Base-by-base conservation (phyloP, 2,797 vertebrate genomes). In the Chelon labrosus region DNA sequence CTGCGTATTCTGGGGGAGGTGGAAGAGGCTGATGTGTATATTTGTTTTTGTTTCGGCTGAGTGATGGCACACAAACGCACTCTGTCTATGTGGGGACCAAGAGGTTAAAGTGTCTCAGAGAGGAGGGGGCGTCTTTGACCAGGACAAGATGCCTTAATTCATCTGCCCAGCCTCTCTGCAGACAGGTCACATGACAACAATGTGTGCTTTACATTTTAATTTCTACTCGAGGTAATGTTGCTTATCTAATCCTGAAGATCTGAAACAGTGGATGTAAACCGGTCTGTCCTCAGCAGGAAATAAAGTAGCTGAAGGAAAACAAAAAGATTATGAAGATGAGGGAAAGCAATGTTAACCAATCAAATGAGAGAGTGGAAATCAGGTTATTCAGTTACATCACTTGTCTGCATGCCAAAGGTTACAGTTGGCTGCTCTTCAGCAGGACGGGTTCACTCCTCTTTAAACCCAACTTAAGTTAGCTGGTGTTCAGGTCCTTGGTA, bases 11-110 rank as follows among this genome's bases (percentile, higher is more conserved):
- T 22, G 46, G 35, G 49, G 37, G 46, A 70, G 37, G 39, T 38
- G 25, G 54, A 20, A 46, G 46, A 63, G 64, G 49, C 67, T 66
- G 46, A 27, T 75, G 58, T 73, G 71, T 77, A 41, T 76, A 22
- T 87, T 84, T 82, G 70, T 88, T 75, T 86, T 49, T 82, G 66
- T 71, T 82, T 74, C 22, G 64, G 73, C 71, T 88, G 67, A 78
- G 42, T 81, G 77, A 80, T 73, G 69, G 39, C 85, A 77, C 86
- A 87, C 82, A 91, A 84, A 57, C 52, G 0, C 53, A 73, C 74
- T 85, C 70, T 87, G 81, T 87, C 78, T 58, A 66, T 62, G 74
- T 63, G 60, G 66, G 62, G 77, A 80, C 57, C 68, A 77, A 85
- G 79, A 84, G 81, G 65, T 83, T 19, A 44, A 56, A 52, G 73